Base-by-base conservation (phyloP, 2,888 invertebrate genomes). In the Choreutis nemorana region DNA sequence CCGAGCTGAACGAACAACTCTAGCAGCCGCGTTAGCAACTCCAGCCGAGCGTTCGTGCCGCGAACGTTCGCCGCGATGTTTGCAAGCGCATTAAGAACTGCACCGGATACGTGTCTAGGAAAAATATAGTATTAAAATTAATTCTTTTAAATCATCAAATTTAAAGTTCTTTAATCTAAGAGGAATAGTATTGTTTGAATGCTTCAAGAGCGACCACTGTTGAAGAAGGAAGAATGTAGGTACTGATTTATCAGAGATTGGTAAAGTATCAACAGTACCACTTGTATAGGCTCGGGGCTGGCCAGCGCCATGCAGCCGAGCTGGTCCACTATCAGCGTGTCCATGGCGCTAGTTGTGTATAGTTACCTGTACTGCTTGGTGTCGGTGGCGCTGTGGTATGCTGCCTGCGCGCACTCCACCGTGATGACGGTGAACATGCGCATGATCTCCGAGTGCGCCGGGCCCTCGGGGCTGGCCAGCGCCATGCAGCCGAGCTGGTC, bases 401-500 rank as follows among this genome's bases (percentile, higher is more conserved):
- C 56, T 1, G 90, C 84, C 37, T 89, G 91, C 36, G 94, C 91
- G 4, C 94, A 91, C 53, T 96, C 94, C 7, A 97, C 90, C 0
- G 95, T 95, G 49, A 97, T 95, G 62, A 93, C 91, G 1, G 91
- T 93, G 70, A 98, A 98, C 92, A 98, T 95, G 51, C 93, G 87
- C 97, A 99, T 96, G 37, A 99, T 94, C 60, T 95, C 95, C 47
- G 95, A 95, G 56, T 96, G 94, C 0, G 89, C 87, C 16, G 86
- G 82, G 0, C 88, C 85, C 47, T 91, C 92, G 42, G 92, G 92
- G 50, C 91, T 91, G 0, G 97, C 94, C 30, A 99, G 93, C 34
- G 98, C 91, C 90, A 99, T 98, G 58, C 96, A 96, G 8, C 98
- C 98, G 26, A 99, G 81, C 67, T 98, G 98, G 65, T 97, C 95